Conservation (phyloP, 2,888 invertebrate species). For the Prosopocoilus inquinatus region DNA sequence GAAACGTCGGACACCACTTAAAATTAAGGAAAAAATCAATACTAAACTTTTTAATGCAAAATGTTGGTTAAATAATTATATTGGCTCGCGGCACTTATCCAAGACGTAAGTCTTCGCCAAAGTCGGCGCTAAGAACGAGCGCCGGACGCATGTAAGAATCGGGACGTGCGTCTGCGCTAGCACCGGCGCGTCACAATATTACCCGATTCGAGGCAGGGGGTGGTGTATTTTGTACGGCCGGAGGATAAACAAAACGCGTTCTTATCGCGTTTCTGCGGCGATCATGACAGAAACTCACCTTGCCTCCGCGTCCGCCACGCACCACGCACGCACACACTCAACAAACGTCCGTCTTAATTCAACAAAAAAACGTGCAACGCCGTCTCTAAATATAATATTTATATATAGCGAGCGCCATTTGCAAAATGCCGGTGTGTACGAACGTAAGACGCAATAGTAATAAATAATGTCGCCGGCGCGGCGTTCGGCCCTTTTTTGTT, state of each 20-base stretch:
- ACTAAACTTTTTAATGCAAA: constrained; percentile 52
- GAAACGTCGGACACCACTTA: constrained; percentile 38
- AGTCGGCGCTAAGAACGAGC: constrained; percentile 39
- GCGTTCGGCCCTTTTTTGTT: neutral
- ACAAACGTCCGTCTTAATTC: constrained; percentile 16
- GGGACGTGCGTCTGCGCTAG: constrained; percentile 31
- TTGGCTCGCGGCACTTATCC: constrained; percentile 43
- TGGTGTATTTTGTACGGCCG: constrained; percentile 41
- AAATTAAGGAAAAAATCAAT: constrained; percentile 49
- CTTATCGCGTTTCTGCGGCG: constrained; percentile 19
- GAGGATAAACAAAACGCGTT: constrained; percentile 40
- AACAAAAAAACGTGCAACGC: constrained; percentile 20
- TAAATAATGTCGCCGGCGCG: constrained; percentile 1
- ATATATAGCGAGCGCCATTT: constrained; percentile 51
- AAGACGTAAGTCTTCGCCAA: constrained; percentile 43
- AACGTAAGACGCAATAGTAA: neutral
- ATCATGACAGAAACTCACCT: constrained; percentile 22
- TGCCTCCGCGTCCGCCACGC: neutral
- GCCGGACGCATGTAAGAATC: constrained; percentile 32
- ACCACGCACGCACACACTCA: constrained; percentile 3
- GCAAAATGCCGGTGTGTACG: constrained; percentile 36
- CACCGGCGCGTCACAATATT: constrained; percentile 38
- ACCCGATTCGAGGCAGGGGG: constrained; percentile 46
- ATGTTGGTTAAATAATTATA: constrained; percentile 54
- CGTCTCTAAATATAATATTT: constrained; percentile 49